phyloP scores from a whole-genome alignment of 2,888 invertebrate species.

The Chrysomela aeneicollis region DNA sequence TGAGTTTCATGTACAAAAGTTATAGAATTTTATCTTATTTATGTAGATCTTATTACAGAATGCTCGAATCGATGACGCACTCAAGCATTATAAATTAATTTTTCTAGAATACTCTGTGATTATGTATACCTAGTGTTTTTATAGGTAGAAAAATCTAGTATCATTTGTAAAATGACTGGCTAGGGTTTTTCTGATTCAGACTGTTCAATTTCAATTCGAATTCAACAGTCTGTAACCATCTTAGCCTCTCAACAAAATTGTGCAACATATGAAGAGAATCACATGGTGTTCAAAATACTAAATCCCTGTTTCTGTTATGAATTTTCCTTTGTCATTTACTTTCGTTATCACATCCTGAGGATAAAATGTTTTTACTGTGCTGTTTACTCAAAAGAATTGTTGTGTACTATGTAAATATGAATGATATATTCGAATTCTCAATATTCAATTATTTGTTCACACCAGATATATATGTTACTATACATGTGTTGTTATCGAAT shows the following conservation, averaged over 20 bases:
- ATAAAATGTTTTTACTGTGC: slow-evolving; percentile 49
- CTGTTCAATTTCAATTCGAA: neutral
- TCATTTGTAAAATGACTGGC: slow-evolving; percentile 51
- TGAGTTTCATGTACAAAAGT: slow-evolving; percentile 37
- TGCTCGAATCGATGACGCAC: slow-evolving; percentile 20
- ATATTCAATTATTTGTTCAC: slow-evolving; percentile 61
- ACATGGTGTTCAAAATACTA: slow-evolving; percentile 44
- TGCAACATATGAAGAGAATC: slow-evolving; percentile 36
- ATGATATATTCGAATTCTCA: slow-evolving; percentile 54
- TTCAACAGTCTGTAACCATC: neutral
- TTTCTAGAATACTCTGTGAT: slow-evolving; percentile 57
- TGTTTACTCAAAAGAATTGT: slow-evolving; percentile 49
- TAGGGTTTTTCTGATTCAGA: neutral
- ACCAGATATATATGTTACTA: slow-evolving; percentile 63
- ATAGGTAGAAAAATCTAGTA: slow-evolving; percentile 53
- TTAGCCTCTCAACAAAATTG: slow-evolving; percentile 17
- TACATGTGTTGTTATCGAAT: slow-evolving; percentile 63
- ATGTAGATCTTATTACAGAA: slow-evolving; percentile 30
- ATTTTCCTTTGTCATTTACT: slow-evolving; percentile 32
- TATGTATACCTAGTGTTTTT: slow-evolving; percentile 58
- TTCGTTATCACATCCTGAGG: slow-evolving; percentile 24
- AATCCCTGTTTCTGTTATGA: slow-evolving; percentile 33
- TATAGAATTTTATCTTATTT: slow-evolving; percentile 38
- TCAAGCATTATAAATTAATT: slow-evolving; percentile 49
- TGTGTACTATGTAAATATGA: slow-evolving; percentile 56